phyloP scores from a whole-genome alignment of 2,113 vertebrate genomes.

The Scomber colias region DNA sequence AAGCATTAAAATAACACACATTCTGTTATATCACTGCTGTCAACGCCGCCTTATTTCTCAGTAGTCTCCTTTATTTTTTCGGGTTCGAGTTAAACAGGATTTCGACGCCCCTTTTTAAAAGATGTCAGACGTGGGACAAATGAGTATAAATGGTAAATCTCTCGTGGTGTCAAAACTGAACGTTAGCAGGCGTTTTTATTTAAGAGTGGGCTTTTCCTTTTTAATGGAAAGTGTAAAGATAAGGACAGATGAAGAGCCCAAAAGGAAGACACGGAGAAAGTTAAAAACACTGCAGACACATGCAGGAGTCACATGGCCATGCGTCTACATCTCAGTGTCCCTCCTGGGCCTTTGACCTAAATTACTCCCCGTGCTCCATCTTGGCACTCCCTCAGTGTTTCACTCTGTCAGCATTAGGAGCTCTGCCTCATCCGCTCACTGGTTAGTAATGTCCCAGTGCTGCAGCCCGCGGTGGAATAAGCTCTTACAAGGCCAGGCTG shows the following conservation, averaged over 20 bases:
- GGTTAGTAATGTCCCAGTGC: slow-evolving; percentile 59
- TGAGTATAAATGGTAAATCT: slow-evolving; percentile 49
- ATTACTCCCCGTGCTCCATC: slow-evolving; percentile 54
- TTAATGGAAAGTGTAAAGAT: slow-evolving; percentile 1
- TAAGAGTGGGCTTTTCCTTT: slow-evolving; percentile 19
- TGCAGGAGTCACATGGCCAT: background rate
- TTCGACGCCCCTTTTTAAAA: slow-evolving; percentile 41
- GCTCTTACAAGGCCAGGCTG: slow-evolving; percentile 57
- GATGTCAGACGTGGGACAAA: slow-evolving; percentile 38
- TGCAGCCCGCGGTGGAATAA: slow-evolving; percentile 58
- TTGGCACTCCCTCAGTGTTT: slow-evolving; percentile 39
- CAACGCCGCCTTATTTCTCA: slow-evolving; percentile 61
- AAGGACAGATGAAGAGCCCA: slow-evolving; percentile 7
- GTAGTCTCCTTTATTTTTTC: slow-evolving; percentile 49
- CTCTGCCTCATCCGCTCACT: slow-evolving; percentile 56
- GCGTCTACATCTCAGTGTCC: slow-evolving; percentile 23
- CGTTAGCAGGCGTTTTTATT: slow-evolving; percentile 22
- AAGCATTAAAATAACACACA: slow-evolving; percentile 61
- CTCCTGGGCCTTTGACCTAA: slow-evolving; percentile 65
- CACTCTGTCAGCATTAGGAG: slow-evolving; percentile 66
- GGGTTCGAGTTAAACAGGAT: slow-evolving; percentile 46
- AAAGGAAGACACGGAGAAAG: background rate
- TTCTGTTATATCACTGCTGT: slow-evolving; percentile 41
- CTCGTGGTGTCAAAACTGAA: slow-evolving; percentile 19
- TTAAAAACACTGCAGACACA: background rate